Evolutionary conservation across 2,797 vertebrate genomes (phyloP), one percentile per base, ranked within the genome.

Genomic region (Decapterus maruadsi): DNA sequence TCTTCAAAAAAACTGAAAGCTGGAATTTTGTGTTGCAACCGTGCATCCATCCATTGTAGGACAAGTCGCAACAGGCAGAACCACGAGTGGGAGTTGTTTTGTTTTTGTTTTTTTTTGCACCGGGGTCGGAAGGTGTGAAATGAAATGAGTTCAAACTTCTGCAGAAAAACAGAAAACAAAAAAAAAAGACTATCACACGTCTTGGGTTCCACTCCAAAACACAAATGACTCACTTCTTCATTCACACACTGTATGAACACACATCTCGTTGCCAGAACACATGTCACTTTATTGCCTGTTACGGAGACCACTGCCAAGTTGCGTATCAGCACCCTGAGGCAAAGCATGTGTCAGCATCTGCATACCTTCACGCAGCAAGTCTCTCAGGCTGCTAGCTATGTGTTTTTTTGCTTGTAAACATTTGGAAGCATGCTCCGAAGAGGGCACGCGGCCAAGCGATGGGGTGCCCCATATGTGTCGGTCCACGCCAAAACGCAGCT

Each of bases 321-420:
- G 76, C 45, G 48, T 66, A 87, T 87, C 79, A 79, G 46, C 75
- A 19, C 62, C 90, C 86, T 0, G 36, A 80, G 89, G 90, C 83
- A n/a, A 68, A 77, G 75, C 87, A 50, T 81, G 83, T 86, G 86
- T 89, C 87, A 82, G 88, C 89, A 90, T 89, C 88, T 88, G 89
- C 87, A 86, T 84, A 80, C 84, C 86, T 88, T 90, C 80, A 85
- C 36, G 54, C 84, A 75, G 62, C 77, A 31, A 75, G 82, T 62
- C 83, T 85, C 68, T 6, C 57, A 71, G 71, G 66, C 78, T 87
- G 59, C 58, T 63, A 84, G 87, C 76, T 67, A 77, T 79, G 84
- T 83, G 78, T 77, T 83, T 77, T 83, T 77, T 26, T 26, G 82
- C 85, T 85, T 65, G 88, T 90, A 88, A 93, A 94, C 90, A 89